Evolutionary conservation across 2,888 invertebrate species (phyloP).

Genomic region (Muschampia plurimacula): DNA sequence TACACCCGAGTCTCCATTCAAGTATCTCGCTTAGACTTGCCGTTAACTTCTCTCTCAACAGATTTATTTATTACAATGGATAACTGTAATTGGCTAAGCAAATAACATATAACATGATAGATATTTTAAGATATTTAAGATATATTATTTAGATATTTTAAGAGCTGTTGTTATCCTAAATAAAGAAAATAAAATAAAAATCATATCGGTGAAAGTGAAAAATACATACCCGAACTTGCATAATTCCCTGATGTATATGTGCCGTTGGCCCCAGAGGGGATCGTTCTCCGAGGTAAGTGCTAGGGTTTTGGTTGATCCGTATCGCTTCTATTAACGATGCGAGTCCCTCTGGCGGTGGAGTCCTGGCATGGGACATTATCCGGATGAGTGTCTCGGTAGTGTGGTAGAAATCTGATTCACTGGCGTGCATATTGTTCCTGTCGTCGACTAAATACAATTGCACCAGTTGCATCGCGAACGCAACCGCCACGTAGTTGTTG

Average conservation of each 20-base stretch:
- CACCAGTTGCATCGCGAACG: slow-evolving; percentile 96
- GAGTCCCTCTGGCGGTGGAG: slow-evolving; percentile 94
- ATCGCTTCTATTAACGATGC: slow-evolving; percentile 93
- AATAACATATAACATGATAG: no score
- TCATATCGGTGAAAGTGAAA: no score
- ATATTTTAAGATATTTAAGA: no score
- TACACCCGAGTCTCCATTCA: no score
- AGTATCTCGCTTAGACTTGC: no score
- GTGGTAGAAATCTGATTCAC: slow-evolving; percentile 94
- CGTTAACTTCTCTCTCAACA: no score
- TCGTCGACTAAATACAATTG: slow-evolving; percentile 95
- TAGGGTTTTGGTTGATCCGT: slow-evolving; percentile 90
- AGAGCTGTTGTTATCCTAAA: no score
- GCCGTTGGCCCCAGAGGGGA: slow-evolving; percentile 92
- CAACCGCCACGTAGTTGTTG: slow-evolving; percentile 91
- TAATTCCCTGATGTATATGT: slow-evolving; percentile 97
- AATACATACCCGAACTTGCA: slow-evolving; percentile 90
- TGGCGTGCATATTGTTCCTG: slow-evolving; percentile 90
- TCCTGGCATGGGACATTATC: slow-evolving; percentile 90
- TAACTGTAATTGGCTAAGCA: no score
- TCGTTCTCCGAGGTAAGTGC: slow-evolving; percentile 90
- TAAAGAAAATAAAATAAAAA: no score
- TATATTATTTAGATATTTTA: no score
- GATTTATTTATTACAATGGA: no score
- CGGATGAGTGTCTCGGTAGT: slow-evolving; percentile 94